phyloP scores from a whole-genome alignment of 2,888 invertebrate species.

The Aphidius colemani region DNA sequence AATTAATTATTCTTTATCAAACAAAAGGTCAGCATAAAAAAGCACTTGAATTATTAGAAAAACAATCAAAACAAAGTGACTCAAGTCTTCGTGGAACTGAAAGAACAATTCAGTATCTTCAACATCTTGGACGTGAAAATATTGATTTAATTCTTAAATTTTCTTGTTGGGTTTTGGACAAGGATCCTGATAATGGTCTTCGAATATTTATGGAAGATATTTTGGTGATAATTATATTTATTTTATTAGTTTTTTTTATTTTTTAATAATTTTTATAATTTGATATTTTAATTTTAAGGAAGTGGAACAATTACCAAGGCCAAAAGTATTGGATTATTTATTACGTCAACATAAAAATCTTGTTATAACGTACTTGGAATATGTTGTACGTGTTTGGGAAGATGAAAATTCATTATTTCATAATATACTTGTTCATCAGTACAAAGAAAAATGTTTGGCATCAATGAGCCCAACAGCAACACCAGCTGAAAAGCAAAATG shows the following conservation, averaged over 20 bases:
- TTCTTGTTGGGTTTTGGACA: slow-evolving; percentile 87
- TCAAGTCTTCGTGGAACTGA: slow-evolving; percentile 81
- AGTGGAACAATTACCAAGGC: slow-evolving; percentile 87
- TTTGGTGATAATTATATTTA: slow-evolving; percentile 41
- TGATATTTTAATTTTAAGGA: slow-evolving; percentile 62
- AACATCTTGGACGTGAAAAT: slow-evolving; percentile 78
- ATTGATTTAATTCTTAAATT: slow-evolving; percentile 91
- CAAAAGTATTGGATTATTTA: slow-evolving; percentile 86
- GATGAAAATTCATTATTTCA: slow-evolving; percentile 86
- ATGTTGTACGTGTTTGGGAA: slow-evolving; percentile 88
- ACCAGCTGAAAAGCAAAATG: slow-evolving; percentile 60
- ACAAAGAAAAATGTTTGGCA: slow-evolving; percentile 71
- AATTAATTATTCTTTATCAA: slow-evolving; percentile 94
- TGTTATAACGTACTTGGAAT: slow-evolving; percentile 93
- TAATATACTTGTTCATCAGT: slow-evolving; percentile 87
- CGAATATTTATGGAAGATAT: slow-evolving; percentile 65
- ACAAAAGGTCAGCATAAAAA: slow-evolving; percentile 90
- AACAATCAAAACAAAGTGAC: slow-evolving; percentile 75
- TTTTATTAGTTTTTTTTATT: slow-evolving; percentile 7
- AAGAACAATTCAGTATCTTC: slow-evolving; percentile 87
- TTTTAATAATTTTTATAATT: too few relatives aligned
- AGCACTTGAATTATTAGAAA: slow-evolving; percentile 85
- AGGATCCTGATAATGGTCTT: slow-evolving; percentile 87
- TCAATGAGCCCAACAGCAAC: slow-evolving; percentile 52
- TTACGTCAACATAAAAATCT: slow-evolving; percentile 78